phyloP scores from a whole-genome alignment of 2,113 vertebrate species.

The Natator depressus region DNA sequence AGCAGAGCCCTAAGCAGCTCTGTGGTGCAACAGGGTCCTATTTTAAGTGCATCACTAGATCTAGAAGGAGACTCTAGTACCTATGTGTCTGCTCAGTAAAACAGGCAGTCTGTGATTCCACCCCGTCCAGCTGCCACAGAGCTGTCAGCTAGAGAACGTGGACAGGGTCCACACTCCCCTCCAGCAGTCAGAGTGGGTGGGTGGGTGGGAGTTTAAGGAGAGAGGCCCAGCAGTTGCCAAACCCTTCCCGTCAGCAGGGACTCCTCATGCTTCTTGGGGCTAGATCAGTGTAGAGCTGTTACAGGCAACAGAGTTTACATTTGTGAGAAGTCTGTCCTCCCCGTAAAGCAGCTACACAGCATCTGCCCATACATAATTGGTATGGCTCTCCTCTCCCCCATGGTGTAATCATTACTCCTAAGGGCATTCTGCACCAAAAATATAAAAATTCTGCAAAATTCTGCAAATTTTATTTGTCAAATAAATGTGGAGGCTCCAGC shows the following conservation, averaged over 20 bases:
- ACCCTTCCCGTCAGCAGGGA: neutral
- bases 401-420: no score
- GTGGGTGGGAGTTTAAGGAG: neutral
- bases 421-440: no score
- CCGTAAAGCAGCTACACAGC: neutral
- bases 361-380: neutral
- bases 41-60: neutral
- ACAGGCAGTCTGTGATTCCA: neutral
- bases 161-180: neutral
- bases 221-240: neutral
- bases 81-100: neutral
- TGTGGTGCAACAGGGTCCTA: neutral
- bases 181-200: neutral
- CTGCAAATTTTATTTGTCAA: no score
- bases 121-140: neutral
- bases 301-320: neutral
- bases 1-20: neutral
- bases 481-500: no score
- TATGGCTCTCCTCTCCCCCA: neutral
- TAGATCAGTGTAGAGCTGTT: neutral
- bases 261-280: neutral
- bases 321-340: neutral
- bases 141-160: neutral
- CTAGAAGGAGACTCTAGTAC: neutral
- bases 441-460: no score